Evolutionary conservation across 2,113 vertebrate species (phyloP).

Genomic region (Budorcas taxicolor): DNA sequence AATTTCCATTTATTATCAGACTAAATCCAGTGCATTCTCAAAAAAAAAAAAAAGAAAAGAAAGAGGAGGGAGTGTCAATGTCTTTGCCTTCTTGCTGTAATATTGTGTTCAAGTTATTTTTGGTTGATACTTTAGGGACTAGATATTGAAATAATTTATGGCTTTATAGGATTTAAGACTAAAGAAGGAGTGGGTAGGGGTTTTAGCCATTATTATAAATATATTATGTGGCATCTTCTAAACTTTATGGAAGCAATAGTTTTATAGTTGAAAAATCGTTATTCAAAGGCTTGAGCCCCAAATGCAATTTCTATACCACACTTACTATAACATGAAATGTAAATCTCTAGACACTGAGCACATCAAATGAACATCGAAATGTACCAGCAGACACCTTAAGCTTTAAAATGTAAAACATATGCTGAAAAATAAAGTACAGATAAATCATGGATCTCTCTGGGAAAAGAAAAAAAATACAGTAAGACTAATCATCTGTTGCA

Average conservation of each 20-base stretch:
- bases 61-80: background rate
- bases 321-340: background rate
- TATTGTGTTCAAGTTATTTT: conserved; percentile 35
- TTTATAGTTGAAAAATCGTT: conserved; percentile 20
- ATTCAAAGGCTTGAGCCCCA: background rate
- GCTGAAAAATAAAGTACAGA: background rate
- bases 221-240: conserved; percentile 37
- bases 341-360: conserved; percentile 5
- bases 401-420: conserved; percentile 36
- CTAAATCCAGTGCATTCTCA: background rate
- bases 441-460: background rate
- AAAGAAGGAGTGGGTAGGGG: background rate
- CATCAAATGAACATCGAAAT: background rate
- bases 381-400: background rate
- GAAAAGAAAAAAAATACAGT: background rate
- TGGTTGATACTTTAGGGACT: conserved; percentile 7
- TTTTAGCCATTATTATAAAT: conserved; percentile 19
- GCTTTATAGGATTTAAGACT: background rate
- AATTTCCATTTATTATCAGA: background rate
- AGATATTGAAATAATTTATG: conserved; percentile 40
- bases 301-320: background rate
- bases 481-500: background rate
- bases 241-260: background rate
- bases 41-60: background rate
- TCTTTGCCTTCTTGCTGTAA: background rate